Conservation (phyloP, 2,113 vertebrate species). For the Hipposideros armiger region DNA sequence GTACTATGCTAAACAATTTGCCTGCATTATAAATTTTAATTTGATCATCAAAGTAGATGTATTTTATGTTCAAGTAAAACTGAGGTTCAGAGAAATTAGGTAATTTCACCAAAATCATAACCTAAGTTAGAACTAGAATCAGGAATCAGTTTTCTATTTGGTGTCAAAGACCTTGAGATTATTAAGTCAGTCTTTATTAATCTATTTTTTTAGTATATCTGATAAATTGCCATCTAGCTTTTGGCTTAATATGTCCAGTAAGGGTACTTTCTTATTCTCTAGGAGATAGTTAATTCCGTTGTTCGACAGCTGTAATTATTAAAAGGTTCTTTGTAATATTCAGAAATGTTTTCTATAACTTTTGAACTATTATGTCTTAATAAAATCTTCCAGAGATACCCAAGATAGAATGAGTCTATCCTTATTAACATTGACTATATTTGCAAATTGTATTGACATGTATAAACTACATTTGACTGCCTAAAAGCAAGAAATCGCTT, state of each 20-base stretch:
- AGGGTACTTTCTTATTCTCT: neutral
- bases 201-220: neutral
- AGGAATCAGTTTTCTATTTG: neutral
- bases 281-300: slow-evolving; percentile 16
- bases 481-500: neutral
- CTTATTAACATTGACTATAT: slow-evolving; percentile 2
- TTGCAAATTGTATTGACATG: neutral
- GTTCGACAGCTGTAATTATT: slow-evolving; percentile 18
- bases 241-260: neutral
- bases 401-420: neutral
- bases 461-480: neutral
- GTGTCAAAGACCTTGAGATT: slow-evolving; percentile 33
- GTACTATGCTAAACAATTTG: slow-evolving; percentile 32
- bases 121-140: slow-evolving; percentile 8
- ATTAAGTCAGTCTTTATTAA: neutral
- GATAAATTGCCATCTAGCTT: slow-evolving; percentile 46
- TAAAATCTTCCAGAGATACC: neutral
- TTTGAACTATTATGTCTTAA: neutral
- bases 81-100: slow-evolving; percentile 3
- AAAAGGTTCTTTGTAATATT: neutral
- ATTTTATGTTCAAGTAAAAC: slow-evolving; percentile 53
- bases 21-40: slow-evolving; percentile 48
- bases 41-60: neutral
- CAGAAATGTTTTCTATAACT: neutral
- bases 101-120: slow-evolving; percentile 24